A percentile compares a stretch with the other conserved stretches of the same genome.
Evolutionary conservation across 2,888 invertebrate species (phyloP).

Genomic region (Serripes groenlandicus): DNA sequence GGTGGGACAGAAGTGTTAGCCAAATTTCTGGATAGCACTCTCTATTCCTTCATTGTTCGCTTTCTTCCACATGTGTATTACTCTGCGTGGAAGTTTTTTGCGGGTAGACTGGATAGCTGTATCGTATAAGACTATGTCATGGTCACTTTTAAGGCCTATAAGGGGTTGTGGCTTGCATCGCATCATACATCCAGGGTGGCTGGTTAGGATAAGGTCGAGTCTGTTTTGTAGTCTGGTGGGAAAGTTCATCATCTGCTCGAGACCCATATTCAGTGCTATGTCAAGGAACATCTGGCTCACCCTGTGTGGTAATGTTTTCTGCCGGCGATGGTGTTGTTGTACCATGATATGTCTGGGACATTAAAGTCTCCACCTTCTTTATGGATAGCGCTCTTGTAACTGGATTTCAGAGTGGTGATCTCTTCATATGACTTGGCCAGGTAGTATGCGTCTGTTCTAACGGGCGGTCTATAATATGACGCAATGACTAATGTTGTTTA

Average conservation of each 20-base stretch:
- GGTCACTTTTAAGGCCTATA: slow-evolving; percentile 42
- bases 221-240: neutral
- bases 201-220: slow-evolving; percentile 48
- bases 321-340: neutral
- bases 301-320: neutral
- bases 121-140: slow-evolving; percentile 5
- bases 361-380: neutral
- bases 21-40: neutral
- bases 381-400: neutral
- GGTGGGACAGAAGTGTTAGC: neutral
- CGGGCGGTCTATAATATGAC: neutral
- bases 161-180: slow-evolving; percentile 50
- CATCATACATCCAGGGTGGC: slow-evolving; percentile 40
- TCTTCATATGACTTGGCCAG: neutral
- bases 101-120: neutral
- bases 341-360: neutral
- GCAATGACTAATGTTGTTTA: neutral
- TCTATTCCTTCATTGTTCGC: slow-evolving; percentile 1
- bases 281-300: neutral
- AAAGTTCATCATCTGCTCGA: slow-evolving; percentile 1
- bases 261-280: slow-evolving; percentile 4
- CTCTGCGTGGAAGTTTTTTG: neutral
- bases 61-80: slow-evolving; percentile 23
- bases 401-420: neutral
- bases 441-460: neutral